phyloP scores from a whole-genome alignment of 2,113 vertebrate species.

The Laticauda laticaudata region DNA sequence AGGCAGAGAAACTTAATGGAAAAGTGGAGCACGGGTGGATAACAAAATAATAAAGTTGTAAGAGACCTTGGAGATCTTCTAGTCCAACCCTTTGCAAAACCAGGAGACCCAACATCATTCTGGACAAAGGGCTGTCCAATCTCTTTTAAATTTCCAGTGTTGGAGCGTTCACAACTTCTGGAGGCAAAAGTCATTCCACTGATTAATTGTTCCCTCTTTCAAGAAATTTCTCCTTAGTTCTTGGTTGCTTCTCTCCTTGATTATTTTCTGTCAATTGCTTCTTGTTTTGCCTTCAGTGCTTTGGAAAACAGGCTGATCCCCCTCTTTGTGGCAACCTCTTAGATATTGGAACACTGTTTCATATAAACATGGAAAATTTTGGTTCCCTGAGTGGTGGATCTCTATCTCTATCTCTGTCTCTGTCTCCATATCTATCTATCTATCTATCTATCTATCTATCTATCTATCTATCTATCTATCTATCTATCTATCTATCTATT shows the following conservation, averaged over 20 bases:
- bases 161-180: no score
- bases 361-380: not conserved
- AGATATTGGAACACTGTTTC: not conserved
- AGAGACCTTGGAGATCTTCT: no score
- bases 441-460: no score
- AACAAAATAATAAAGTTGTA: not conserved
- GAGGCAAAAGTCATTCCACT: no score
- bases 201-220: no score
- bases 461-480: no score
- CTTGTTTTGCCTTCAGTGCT: not conserved
- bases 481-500: no score
- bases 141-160: no score
- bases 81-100: not conserved
- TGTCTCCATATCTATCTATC: no score
- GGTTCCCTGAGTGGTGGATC: not conserved
- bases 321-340: not conserved
- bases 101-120: no score
- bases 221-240: no score
- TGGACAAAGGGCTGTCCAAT: no score
- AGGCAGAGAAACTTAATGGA: not conserved
- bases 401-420: accelerated
- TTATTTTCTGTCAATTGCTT: not conserved
- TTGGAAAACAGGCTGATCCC: not conserved
- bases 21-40: not conserved
- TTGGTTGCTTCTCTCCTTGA: not conserved